phyloP scores from a whole-genome alignment of 1,140 invertebrate species.

The Panulirus ornatus region DNA sequence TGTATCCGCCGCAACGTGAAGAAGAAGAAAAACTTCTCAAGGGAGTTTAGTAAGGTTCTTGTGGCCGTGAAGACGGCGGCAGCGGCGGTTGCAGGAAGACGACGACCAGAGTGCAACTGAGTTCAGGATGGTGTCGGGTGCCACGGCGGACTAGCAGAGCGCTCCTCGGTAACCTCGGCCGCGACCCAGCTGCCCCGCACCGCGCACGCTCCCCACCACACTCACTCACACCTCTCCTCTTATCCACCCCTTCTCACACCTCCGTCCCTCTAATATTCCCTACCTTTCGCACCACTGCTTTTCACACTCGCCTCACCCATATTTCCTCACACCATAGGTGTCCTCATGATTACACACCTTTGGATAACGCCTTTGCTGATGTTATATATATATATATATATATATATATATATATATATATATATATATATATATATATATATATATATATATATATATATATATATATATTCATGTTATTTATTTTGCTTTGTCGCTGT shows the following conservation, averaged over 20 bases:
- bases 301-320: background rate
- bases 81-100: constrained; percentile 34
- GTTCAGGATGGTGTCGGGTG: constrained; percentile 52
- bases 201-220: constrained; percentile 41
- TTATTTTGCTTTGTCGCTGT: too few relatives aligned
- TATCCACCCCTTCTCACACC: background rate
- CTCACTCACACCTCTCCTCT: constrained; percentile 2
- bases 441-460: constrained; percentile 13
- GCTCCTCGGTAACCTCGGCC: constrained; percentile 35
- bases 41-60: background rate
- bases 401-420: background rate
- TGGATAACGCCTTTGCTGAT: background rate
- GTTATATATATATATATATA: too few relatives aligned
- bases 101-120: constrained; percentile 14
- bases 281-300: background rate
- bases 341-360: background rate
- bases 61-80: background rate
- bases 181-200: background rate
- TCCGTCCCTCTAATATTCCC: background rate
- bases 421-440: background rate
- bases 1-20: constrained; percentile 1
- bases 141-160: constrained; percentile 63
- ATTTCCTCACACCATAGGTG: background rate
- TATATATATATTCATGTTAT: background rate
- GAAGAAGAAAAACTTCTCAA: background rate